phyloP scores from a whole-genome alignment of 2,888 invertebrate genomes.

The Synergus gifuensis region DNA sequence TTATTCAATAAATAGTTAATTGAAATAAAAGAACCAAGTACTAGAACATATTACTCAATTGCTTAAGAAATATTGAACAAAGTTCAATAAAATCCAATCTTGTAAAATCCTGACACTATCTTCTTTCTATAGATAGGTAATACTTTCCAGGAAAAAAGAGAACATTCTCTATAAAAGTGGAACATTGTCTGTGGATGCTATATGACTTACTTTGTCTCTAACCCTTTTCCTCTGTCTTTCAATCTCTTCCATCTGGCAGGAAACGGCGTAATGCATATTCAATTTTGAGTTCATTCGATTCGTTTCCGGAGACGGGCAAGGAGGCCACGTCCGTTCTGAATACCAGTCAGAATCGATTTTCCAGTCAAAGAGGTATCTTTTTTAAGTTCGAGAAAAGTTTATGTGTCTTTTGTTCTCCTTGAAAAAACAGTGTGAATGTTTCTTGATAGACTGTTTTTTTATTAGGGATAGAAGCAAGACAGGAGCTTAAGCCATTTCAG shows the following conservation, averaged over 20 bases:
- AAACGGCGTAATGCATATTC: slow-evolving; percentile 64
- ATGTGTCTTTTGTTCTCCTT: not conserved
- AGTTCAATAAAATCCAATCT: not conserved
- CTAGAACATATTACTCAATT: not conserved
- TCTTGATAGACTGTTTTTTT: not conserved
- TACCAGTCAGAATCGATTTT: slow-evolving; percentile 13
- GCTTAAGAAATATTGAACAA: not conserved
- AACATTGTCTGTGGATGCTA: slow-evolving; percentile 30
- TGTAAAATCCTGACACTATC: not conserved
- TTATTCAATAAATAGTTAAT: not conserved
- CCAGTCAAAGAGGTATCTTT: slow-evolving; percentile 10
- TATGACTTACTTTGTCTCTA: slow-evolving; percentile 43
- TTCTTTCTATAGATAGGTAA: not conserved
- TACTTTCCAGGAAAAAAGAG: slow-evolving; percentile 23
- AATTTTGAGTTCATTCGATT: slow-evolving; percentile 61
- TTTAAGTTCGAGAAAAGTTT: not conserved
- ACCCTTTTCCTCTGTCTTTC: slow-evolving; percentile 46
- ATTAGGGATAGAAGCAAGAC: not conserved
- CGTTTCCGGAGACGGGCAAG: slow-evolving; percentile 46
- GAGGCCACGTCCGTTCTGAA: slow-evolving; percentile 43
- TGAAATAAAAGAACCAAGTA: not conserved
- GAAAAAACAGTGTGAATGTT: not conserved
- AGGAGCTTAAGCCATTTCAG: not conserved
- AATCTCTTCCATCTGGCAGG: slow-evolving; percentile 34
- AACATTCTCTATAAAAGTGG: slow-evolving; percentile 20